Evolutionary conservation across 53 echinoderm and acorn worm species (phyloP).

Genomic region (Actinopyga echinites): DNA sequence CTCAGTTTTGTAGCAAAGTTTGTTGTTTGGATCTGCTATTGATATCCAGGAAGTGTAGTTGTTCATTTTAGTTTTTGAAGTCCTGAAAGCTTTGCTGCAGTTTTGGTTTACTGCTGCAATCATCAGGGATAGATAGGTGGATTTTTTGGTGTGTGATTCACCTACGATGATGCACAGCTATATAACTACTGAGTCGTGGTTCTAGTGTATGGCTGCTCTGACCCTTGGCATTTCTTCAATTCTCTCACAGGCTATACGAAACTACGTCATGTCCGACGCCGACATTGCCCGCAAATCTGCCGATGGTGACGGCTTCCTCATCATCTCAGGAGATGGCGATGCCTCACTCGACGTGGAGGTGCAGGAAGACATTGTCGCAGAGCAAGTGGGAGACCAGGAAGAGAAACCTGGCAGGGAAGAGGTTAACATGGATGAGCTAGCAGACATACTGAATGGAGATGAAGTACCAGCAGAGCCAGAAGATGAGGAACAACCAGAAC

Average conservation of each 20-base stretch:
- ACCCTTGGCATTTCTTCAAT: slow-evolving; percentile 45
- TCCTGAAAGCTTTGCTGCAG: no score
- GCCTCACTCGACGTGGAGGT: slow-evolving; percentile 7
- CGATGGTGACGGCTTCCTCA: slow-evolving; percentile 56
- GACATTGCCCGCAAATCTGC: slow-evolving; percentile 62
- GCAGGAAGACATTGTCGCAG: slow-evolving; percentile 14
- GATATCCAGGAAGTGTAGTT: no score
- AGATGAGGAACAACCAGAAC: slow-evolving; percentile 6
- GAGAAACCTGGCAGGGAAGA: background rate
- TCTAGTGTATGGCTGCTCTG: slow-evolving; percentile 31
- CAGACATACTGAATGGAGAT: background rate
- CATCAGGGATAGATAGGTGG: no score
- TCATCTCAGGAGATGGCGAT: slow-evolving; percentile 44
- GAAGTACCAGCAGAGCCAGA: background rate
- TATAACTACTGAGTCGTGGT: background rate
- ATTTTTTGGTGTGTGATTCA: no score
- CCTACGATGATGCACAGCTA: background rate
- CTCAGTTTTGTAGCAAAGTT: no score
- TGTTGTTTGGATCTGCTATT: no score
- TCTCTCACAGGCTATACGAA: slow-evolving; percentile 56
- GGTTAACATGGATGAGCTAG: slow-evolving; percentile 29
- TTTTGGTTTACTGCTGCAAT: no score
- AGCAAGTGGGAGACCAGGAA: background rate
- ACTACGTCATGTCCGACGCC: slow-evolving; percentile 60
- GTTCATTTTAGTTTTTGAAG: no score